Base-by-base conservation (phyloP, 2,888 invertebrate genomes). In the Cybosia mesomella region DNA sequence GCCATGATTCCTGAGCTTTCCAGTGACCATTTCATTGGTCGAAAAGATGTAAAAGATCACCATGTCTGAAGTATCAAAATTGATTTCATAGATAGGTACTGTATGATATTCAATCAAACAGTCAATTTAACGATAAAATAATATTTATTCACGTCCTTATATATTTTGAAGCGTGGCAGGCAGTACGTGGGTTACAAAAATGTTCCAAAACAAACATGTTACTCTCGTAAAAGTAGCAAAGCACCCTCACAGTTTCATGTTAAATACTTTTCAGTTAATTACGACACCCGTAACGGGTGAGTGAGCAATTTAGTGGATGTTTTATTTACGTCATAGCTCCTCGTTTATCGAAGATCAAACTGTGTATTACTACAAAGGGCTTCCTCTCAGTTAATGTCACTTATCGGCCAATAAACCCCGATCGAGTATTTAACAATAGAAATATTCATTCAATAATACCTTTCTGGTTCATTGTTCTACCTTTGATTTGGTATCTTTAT, bases 341-440 rank as follows among this genome's bases (percentile, higher is more conserved):
- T 80, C 81, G 80, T 81, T 81, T 81, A 81, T 82, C 66, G 70
- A 73, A 57, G 73, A 79, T 82, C 84, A 83, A 82, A 67, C 71
- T 68, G 24, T 77, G 58, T 58, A 58, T 58, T 76, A 74, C 18
- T 54, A 68, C 74, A 71, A 67, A 74, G 71, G 68, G 75, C 74
- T 79, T 75, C 77, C 75, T 70, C 68, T 77, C 69, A 73, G 77
- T 80, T 81, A 84, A 75, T 76, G 73, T 78, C 67, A 71, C 80
- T 78, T 83, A 85, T 83, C 80, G 71, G 76, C 60, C 68, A 74
- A 76, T 80, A 79, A 73, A 79, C 73, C 72, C 70, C 7, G 60
- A 62, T 70, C 67, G 61, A 55, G 72, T 71, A 39, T 75, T 67
- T 69, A 62, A 71, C 66, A 71, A 74, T 78, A 72, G 71, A 74